These are phyloP conservation scores for Apis dorsata DNA, from an alignment of 1,140 invertebrate genomes.

Conservation along the genomic window DNA sequence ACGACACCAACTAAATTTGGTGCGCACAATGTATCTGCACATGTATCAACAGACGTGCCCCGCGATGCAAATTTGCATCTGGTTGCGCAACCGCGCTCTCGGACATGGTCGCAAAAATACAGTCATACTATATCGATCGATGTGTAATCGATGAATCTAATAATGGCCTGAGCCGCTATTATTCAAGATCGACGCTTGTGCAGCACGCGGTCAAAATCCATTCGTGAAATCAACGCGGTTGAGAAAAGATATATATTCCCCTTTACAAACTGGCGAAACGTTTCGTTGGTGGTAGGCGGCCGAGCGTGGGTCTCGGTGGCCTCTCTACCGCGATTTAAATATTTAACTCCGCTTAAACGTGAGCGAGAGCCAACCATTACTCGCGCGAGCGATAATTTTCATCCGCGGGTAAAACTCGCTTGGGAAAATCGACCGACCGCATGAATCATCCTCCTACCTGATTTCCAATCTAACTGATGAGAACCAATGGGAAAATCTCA, in stretches of 20 bases:
- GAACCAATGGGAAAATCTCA: neutral
- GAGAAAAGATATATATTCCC: constrained; percentile 39
- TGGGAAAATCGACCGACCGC: constrained; percentile 52
- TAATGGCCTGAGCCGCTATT: constrained; percentile 41
- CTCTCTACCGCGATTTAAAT: constrained; percentile 54
- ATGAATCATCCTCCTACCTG: constrained; percentile 46
- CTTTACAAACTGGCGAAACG: neutral
- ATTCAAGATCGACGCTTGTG: constrained; percentile 46
- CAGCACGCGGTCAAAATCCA: neutral
- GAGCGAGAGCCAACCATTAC: constrained; percentile 49
- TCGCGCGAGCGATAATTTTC: constrained; percentile 55
- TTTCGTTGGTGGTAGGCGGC: constrained; percentile 23
- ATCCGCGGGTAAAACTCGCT: constrained; percentile 43
- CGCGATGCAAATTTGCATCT: constrained; percentile 34
- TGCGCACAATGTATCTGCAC: neutral
- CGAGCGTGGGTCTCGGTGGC: constrained; percentile 41
- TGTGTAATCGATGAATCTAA: constrained; percentile 47
- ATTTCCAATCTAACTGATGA: neutral
- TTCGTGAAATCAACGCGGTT: constrained; percentile 28
- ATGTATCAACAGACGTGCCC: neutral
- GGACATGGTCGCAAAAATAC: constrained; percentile 18
- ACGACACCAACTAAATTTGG: neutral
- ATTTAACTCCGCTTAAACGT: constrained; percentile 60
- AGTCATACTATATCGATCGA: constrained; percentile 35
- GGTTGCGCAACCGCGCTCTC: constrained; percentile 28